Conservation (phyloP, 2,113 vertebrate genomes). For the Leptosomus discolor region DNA sequence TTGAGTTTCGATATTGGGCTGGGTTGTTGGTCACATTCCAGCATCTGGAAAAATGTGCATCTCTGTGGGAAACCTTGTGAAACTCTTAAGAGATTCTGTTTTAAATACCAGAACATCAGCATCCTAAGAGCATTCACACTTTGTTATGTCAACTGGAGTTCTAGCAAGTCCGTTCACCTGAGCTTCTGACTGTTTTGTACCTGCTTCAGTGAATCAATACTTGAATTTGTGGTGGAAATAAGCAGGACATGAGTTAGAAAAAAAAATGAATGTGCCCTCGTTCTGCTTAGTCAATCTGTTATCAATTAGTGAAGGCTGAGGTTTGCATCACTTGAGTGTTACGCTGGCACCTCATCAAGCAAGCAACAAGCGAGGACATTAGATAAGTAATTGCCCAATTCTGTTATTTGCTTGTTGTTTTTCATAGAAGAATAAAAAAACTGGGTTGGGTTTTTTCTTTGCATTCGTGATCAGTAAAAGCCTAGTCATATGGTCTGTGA, state of each 20-base stretch:
- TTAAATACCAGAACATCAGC: not conserved
- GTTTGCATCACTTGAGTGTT: not conserved
- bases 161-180: not conserved
- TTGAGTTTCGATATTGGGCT: not conserved
- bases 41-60: not conserved
- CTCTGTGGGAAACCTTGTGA: not conserved
- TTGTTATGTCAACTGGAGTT: not conserved
- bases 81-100: not conserved
- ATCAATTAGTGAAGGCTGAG: not conserved
- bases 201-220: not conserved
- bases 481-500: not conserved
- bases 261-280: not conserved
- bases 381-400: not conserved
- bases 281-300: not conserved
- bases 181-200: not conserved
- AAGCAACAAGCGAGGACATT: not conserved
- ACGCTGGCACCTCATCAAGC: not conserved
- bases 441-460: not conserved
- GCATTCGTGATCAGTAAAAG: not conserved
- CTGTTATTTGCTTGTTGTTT: not conserved
- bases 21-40: not conserved
- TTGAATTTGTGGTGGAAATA: not conserved
- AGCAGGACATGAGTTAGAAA: not conserved
- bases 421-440: not conserved
- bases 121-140: not conserved